These are phyloP conservation scores for Paguma larvata DNA, from an alignment of 2,797 vertebrate genomes.

Conservation along the genomic window DNA sequence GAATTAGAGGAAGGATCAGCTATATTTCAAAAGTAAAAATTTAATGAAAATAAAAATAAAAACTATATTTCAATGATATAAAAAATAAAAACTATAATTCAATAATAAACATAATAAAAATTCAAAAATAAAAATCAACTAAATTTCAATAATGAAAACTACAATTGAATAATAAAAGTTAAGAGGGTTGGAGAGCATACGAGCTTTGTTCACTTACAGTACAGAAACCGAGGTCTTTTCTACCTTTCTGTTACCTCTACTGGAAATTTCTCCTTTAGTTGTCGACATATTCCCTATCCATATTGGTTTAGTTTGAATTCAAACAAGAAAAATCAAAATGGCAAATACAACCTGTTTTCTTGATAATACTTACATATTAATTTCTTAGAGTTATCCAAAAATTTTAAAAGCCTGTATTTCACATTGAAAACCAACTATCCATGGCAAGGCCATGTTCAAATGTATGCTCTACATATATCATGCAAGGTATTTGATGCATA, in stretches of 20 bases:
- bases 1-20: background rate
- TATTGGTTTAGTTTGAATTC: constrained; percentile 55
- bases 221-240: background rate
- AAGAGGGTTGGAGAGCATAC: background rate
- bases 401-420: constrained; percentile 31
- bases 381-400: constrained; percentile 46
- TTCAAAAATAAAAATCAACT: background rate
- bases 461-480: background rate
- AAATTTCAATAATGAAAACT: background rate
- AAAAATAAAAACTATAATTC: background rate
- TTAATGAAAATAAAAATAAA: background rate
- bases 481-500: background rate
- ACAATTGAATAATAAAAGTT: background rate
- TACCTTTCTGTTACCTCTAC: background rate
- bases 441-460: constrained; percentile 19
- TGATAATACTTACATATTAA: background rate
- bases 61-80: background rate
- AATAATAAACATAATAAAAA: background rate
- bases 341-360: constrained; percentile 36
- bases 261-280: constrained; percentile 35
- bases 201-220: background rate
- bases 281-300: background rate
- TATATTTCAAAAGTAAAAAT: background rate
- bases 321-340: constrained; percentile 32
- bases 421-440: constrained; percentile 32